Evolutionary conservation across 1,140 invertebrate species (phyloP).

Genomic region (Leptinotarsa undecemlineata): DNA sequence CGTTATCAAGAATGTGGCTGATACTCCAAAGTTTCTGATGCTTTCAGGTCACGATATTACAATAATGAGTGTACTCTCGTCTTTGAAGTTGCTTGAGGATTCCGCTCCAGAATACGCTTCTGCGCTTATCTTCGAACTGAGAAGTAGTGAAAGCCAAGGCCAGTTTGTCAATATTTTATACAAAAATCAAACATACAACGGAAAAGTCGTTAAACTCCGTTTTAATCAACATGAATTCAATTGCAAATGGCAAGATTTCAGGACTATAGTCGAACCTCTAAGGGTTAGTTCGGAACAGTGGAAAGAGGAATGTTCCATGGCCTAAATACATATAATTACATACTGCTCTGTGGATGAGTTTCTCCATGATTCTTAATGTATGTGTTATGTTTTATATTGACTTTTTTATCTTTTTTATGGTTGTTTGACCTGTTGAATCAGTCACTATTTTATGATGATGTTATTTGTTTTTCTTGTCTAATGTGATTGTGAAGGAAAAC

Average conservation of each 20-base stretch:
- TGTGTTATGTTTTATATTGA: too few relatives aligned
- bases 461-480: too few relatives aligned
- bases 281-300: conserved; percentile 36
- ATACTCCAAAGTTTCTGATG: conserved; percentile 66
- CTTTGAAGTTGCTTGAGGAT: conserved; percentile 72
- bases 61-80: conserved; percentile 73
- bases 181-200: conserved; percentile 61
- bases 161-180: conserved; percentile 57
- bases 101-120: conserved; percentile 75
- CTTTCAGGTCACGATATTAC: conserved; percentile 85
- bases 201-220: conserved; percentile 51
- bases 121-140: conserved; percentile 73
- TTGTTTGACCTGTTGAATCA: too few relatives aligned
- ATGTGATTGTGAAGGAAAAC: too few relatives aligned
- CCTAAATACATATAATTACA: too few relatives aligned
- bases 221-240: conserved; percentile 62
- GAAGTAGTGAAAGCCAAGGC: conserved; percentile 47
- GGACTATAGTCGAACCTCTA: conserved; percentile 46
- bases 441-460: too few relatives aligned
- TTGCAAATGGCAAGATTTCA: conserved; percentile 64
- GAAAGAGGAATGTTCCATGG: conserved; percentile 42
- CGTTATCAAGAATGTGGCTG: conserved; percentile 2
- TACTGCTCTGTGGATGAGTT: too few relatives aligned
- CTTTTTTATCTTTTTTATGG: too few relatives aligned
- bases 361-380: too few relatives aligned